phyloP scores from a whole-genome alignment of 1,140 invertebrate species.

The Drosophila orena region DNA sequence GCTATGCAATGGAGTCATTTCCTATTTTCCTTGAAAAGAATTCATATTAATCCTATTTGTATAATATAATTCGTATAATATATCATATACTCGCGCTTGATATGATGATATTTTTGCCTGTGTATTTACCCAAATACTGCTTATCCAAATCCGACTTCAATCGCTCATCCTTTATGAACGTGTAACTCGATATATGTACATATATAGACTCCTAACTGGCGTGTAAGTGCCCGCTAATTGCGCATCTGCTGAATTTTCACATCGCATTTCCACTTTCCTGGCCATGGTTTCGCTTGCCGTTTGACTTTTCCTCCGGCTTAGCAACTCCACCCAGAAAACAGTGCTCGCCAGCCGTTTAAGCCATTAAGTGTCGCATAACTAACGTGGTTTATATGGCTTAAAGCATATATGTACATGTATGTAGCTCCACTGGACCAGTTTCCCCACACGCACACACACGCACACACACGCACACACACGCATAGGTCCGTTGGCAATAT shows the following conservation, averaged over 20 bases:
- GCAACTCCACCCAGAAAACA: constrained; percentile 4
- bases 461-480: constrained; percentile 23
- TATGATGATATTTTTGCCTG: background rate
- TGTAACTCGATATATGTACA: constrained; percentile 50
- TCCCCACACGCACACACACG: constrained; percentile 30
- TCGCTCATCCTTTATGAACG: constrained; percentile 14
- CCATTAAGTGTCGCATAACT: constrained; percentile 49
- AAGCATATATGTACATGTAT: too few relatives aligned
- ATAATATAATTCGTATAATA: background rate
- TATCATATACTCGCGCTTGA: background rate
- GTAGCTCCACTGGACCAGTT: constrained; percentile 77
- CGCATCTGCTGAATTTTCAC: constrained; percentile 69
- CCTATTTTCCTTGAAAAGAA: too few relatives aligned
- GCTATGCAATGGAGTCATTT: too few relatives aligned
- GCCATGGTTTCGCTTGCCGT: constrained; percentile 50
- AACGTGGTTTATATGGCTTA: constrained; percentile 67
- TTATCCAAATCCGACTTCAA: constrained; percentile 10
- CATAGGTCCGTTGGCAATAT: constrained; percentile 49
- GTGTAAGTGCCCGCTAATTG: constrained; percentile 71
- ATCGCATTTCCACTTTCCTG: constrained; percentile 23
- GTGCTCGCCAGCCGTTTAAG: background rate
- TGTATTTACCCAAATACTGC: constrained; percentile 10
- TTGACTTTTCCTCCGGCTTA: constrained; percentile 44
- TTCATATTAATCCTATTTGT: background rate
- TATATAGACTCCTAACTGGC: constrained; percentile 6